A percentile compares a stretch with the other conserved stretches of the same genome.
Conservation (phyloP, 1,140 invertebrate genomes). For the Phocides pigmalion region DNA sequence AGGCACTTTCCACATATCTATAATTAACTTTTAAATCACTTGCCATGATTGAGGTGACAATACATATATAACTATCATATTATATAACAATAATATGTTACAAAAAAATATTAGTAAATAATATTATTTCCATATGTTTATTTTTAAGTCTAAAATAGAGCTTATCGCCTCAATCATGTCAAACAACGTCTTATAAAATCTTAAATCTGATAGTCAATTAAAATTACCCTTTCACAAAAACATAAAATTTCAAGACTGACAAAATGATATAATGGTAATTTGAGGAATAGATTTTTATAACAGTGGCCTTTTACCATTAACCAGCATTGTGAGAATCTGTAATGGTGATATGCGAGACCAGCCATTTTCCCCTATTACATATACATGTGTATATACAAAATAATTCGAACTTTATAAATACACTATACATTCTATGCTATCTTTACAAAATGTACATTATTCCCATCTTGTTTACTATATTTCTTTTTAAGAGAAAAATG, state of each 20-base stretch:
- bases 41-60: slow-evolving; percentile 62
- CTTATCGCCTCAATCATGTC: slow-evolving; percentile 55
- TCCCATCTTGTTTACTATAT: slow-evolving; percentile 53
- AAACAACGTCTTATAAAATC: slow-evolving; percentile 60
- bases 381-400: slow-evolving; percentile 58
- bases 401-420: slow-evolving; percentile 65
- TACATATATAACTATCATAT: slow-evolving; percentile 43
- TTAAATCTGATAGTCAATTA: slow-evolving; percentile 68
- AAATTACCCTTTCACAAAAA: slow-evolving; percentile 69
- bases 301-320: slow-evolving; percentile 19
- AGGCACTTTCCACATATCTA: slow-evolving; percentile 82
- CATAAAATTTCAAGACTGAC: slow-evolving; percentile 44
- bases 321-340: slow-evolving; percentile 29
- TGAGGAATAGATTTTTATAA: slow-evolving; percentile 21
- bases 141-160: slow-evolving; percentile 29
- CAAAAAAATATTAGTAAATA: slow-evolving; percentile 44
- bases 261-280: slow-evolving; percentile 33
- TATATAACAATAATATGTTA: slow-evolving; percentile 43
- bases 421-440: slow-evolving; percentile 68
- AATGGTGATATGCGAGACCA: slow-evolving; percentile 63
- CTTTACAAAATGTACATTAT: slow-evolving; percentile 75
- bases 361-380: slow-evolving; percentile 49
- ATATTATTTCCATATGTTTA: slow-evolving; percentile 37
- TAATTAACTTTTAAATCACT: slow-evolving; percentile 63
- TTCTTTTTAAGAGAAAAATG: slow-evolving; percentile 53